Base-by-base conservation (phyloP, 2,797 vertebrate genomes). In the Oreortyx pictus region DNA sequence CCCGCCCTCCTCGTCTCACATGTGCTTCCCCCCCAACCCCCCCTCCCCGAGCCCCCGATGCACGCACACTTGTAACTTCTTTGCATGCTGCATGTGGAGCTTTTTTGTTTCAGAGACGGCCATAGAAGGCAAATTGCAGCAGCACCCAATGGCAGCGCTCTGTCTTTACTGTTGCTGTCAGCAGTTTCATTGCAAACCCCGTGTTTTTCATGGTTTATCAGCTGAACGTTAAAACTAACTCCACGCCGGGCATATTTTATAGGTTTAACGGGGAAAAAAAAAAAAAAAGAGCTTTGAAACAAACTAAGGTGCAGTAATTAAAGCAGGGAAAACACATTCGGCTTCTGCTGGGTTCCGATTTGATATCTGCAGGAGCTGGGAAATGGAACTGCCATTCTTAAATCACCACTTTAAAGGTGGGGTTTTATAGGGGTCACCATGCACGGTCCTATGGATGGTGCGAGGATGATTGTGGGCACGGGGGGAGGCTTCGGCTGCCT, bases 41-140 rank as follows among this genome's bases (percentile, higher is more conserved):
- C 89, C 73, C 61, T 49, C 93, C 94, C n/a, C 39, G 9, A 65
- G 59, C 89, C 90, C 96, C 93, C 87, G 39, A 11, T 43, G 59
- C 70, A 22, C 64, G 44, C 57, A 86, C 91, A 66, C 95, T 96
- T 91, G 93, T 88, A 95, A 96, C 96, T 98, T 92, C 93, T 97
- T 97, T 96, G 96, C 96, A 97, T 97, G 97, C 97, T 93, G 97
- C 94, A 84, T 86, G 92, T 70, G 94, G 95, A 96, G 97, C 70
- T 52, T 92, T 94, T 96, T 96, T 95, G 95, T 97, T 97, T 96
- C 97, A 95, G 66, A 96, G 96, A 93, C 96, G 93, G 96, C 97
- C 95, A 92, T 82, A 92, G 86, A 70, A 92, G 96, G 96, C 90
- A 82, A 97, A 97, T 96, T 68, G 96, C 65, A 74, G 95, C 95